Base-by-base conservation (phyloP, 2,113 vertebrate species). In the Neotoma lepida region DNA sequence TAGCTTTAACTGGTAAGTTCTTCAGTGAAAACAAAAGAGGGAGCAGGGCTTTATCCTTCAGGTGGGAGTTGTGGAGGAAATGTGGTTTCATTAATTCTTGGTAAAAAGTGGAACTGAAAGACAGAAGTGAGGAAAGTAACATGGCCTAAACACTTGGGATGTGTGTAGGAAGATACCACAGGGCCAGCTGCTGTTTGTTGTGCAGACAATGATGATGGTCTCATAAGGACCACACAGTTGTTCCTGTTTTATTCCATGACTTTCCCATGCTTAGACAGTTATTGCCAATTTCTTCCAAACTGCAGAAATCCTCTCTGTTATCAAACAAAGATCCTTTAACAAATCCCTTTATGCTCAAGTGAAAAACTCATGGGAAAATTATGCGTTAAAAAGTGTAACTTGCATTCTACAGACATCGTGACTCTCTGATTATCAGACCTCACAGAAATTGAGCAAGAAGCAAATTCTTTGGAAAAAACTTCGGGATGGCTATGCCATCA, bases 311-410 rank as follows among this genome's bases (percentile, higher is more conserved):
- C 66, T 96, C 73, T 82, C 71, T 91, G 86, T 41, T 30, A 91
- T 61, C 35, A 94, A 91, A 97, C 94, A 96, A 97, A 77, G 90
- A 66, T 81, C 68, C 81, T 96, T 97, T 96, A 97, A 96, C 46
- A 96, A 84, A 76, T 41, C n/a, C 58, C 54, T 88, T 41, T 35
- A 71, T 61, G 24, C 64, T 86, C 71, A 61, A 93, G 89, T 93
- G 86, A 77, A 86, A 94, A 95, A 90, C 49, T 66, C 81, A 66
- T 93, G 92, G 82, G 95, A 85, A 94, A 95, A 80, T 88, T 9
- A 54, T 84, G 89, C 0, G 30, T 93, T 87, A 77, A 80, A 61
- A 96, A 81, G 51, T 70, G 54, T 85, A 84, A 94, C 92, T 89
- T 91, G 78, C 63, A 39, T 89, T 95, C 49, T 89, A 14, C 78